Base-by-base conservation (phyloP, 2,888 invertebrate species). In the Apamea crenata region DNA sequence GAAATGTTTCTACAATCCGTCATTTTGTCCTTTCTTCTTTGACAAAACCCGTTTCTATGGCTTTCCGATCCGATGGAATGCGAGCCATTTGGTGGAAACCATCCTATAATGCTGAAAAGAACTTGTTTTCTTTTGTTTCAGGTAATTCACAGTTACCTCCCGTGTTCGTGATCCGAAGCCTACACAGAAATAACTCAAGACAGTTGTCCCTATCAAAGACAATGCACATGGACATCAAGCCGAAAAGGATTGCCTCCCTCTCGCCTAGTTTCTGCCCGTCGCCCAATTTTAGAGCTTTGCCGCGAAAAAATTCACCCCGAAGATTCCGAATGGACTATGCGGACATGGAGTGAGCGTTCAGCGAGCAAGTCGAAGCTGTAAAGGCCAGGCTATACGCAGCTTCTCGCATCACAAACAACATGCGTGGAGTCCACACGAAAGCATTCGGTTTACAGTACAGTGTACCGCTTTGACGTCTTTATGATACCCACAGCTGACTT, bases 151-250 rank as follows among this genome's bases (percentile, higher is more conserved):
- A 18, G 7, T n/a, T 66, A 1, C 56, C 81, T 0, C 84, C 83
- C 0, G 47, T 84, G 3, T 74, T 85, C 16, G 74, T 84, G 1
- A 78, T 89, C 32, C 76, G 82, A 3, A 78, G 76, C 14, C 61
- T 68, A 76, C 77, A 89, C 53, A 88, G 77, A 18, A 59, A 7
- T 6, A 68, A 73, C n/a, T 77, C 77, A 0, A 81, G 73, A 12
- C 81, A 83, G 0, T 44, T 91, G 10, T 78, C 87, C 0, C 10
- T 68, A 0, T 88, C 91, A 10, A 85, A 88, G 29, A 80, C 79
- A 0, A 78, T 81, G 36, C 91, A 91, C 8, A 25, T 89, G 0
- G 91, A 91, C 10, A 90, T 91, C 0, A 88, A 86, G 32, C 91
- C 91, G 0, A 81, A 53, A 0, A 72, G 47, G 1, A 0, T 68